phyloP scores from a whole-genome alignment of 2,113 vertebrate genomes.

The Neoarius graeffei region DNA sequence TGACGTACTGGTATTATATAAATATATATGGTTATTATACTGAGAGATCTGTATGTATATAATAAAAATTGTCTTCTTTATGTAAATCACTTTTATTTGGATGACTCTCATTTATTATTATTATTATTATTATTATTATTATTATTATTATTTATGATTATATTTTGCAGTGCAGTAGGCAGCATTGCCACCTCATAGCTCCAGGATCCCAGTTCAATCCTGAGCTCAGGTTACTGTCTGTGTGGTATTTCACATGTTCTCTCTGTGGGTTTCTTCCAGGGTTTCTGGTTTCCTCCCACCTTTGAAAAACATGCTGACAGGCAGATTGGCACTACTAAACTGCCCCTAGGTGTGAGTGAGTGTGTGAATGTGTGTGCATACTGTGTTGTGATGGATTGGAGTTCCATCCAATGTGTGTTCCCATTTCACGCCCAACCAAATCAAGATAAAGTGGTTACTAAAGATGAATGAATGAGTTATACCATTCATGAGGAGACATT shows the following conservation, averaged over 20 bases:
- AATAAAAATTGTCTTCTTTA: constrained; percentile 73
- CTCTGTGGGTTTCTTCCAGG: constrained; percentile 2
- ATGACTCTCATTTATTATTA: constrained; percentile 1
- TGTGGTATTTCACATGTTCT: not conserved
- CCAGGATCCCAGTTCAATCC: not conserved
- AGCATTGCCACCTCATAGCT: not conserved
- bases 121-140: not conserved
- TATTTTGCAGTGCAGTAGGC: not conserved
- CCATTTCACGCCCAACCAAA: not conserved
- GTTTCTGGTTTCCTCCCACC: not conserved
- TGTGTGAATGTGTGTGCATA: not conserved
- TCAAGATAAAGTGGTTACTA: not conserved
- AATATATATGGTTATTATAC: constrained; percentile 66
- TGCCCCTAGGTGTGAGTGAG: not conserved
- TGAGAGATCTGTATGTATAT: constrained; percentile 70
- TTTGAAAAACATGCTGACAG: not conserved
- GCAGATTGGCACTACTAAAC: not conserved
- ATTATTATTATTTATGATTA: not conserved
- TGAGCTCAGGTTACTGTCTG: not conserved
- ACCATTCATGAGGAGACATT: not conserved
- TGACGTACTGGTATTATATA: constrained; percentile 69
- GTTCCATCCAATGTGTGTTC: not conserved
- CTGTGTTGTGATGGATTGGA: not conserved
- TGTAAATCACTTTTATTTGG: constrained; percentile 50
- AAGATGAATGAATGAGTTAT: constrained; percentile 1